Percentiles rank a stretch among this genome's conserved stretches.
Conservation (phyloP, 30 jellyfish, hydroid and myxozoan species). For the Cassiopea xamachana region DNA sequence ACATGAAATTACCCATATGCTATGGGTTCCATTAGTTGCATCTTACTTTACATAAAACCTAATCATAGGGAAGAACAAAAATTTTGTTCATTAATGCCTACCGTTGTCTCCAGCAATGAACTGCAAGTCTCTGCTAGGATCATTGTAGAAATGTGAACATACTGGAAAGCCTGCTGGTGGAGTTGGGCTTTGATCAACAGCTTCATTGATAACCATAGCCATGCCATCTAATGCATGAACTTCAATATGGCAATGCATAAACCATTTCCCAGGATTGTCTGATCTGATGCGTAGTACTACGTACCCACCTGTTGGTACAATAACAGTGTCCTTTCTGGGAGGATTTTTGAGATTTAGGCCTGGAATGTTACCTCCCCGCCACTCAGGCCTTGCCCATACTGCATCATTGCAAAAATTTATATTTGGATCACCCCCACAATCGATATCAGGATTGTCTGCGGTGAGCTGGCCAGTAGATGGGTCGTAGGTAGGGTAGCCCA, state of each 20-base stretch:
- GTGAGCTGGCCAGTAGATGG: conserved; percentile 79
- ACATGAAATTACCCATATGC: not conserved
- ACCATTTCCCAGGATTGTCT: conserved; percentile 97
- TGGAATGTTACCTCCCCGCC: conserved; percentile 85
- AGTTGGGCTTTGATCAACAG: conserved; percentile 71
- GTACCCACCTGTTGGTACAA: conserved; percentile 95
- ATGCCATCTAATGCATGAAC: conserved; percentile 94
- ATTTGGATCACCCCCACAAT: conserved; percentile 82
- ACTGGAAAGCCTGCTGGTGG: conserved; percentile 97
- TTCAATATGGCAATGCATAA: conserved; percentile 95
- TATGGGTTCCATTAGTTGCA: too few relatives aligned
- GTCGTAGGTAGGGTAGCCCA: conserved; percentile 87
- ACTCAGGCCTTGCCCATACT: conserved; percentile 75
- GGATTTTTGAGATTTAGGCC: conserved; percentile 89
- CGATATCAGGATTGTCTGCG: conserved; percentile 80
- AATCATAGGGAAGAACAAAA: too few relatives aligned
- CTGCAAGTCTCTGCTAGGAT: conserved; percentile 81
- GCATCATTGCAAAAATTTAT: conserved; percentile 87
- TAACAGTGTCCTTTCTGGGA: conserved; percentile 85
- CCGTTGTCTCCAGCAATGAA: conserved; percentile 71
- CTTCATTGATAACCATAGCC: conserved; percentile 96
- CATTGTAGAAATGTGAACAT: conserved; percentile 84
- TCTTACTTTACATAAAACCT: too few relatives aligned
- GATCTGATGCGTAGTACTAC: conserved; percentile 92
- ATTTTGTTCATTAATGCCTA: conserved; percentile 7